Conservation (phyloP, 2,888 invertebrate species). For the Isoperla grammatica region DNA sequence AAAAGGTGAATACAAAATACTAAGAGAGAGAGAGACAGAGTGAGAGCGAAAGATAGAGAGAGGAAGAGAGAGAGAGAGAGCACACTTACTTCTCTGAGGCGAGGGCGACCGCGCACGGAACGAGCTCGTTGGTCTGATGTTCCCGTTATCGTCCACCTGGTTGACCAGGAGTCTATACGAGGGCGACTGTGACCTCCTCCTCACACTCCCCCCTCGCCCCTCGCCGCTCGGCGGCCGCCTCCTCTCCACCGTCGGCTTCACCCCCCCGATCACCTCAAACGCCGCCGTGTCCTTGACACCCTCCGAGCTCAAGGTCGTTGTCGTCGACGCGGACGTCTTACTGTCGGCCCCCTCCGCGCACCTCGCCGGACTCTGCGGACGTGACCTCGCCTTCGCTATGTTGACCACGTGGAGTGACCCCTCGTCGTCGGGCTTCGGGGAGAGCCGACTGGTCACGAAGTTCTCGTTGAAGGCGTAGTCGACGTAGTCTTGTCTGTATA, state of each 20-base stretch:
- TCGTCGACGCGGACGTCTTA: too few species aligned
- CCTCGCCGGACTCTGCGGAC: not conserved
- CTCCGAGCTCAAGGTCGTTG: not conserved
- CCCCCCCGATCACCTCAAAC: too few species aligned
- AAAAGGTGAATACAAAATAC: too few species aligned
- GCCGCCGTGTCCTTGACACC: not conserved
- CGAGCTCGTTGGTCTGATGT: not conserved
- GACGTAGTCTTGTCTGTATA: slow-evolving; percentile 35
- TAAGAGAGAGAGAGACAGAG: too few species aligned
- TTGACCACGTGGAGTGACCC: too few species aligned
- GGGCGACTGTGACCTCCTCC: slow-evolving; percentile 43
- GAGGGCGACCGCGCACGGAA: slow-evolving; percentile 36
- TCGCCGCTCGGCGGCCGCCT: not conserved
- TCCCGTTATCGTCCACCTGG: slow-evolving; percentile 40
- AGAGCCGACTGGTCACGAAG: not conserved
- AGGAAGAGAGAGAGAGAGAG: too few species aligned
- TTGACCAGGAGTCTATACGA: slow-evolving; percentile 43
- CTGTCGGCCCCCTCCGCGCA: too few species aligned
- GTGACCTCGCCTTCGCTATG: too few species aligned
- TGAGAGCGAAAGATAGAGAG: too few species aligned
- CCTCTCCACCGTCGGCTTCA: not conserved
- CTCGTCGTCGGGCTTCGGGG: too few species aligned
- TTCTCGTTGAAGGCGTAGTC: not conserved
- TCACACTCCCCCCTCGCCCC: slow-evolving; percentile 37
- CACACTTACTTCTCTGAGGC: slow-evolving; percentile 28